phyloP scores from a whole-genome alignment of 2,113 vertebrate species.

The Telmatochromis sp. region DNA sequence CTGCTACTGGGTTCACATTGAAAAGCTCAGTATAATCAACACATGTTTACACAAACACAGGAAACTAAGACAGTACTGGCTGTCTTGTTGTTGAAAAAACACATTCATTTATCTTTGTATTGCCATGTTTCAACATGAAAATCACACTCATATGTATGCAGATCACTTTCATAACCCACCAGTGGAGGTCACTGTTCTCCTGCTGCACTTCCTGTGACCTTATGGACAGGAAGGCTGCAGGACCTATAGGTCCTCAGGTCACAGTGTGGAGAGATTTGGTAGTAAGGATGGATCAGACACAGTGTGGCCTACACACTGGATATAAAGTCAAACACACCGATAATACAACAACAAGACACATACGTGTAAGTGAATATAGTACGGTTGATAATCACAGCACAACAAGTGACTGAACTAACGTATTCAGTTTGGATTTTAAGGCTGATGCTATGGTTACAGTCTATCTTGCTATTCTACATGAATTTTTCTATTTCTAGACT shows the following conservation, averaged over 20 bases:
- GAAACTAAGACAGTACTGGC: neutral
- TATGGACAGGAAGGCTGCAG: neutral
- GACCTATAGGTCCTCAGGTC: neutral
- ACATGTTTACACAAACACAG: neutral
- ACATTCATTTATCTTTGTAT: neutral
- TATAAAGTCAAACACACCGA: neutral
- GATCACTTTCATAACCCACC: neutral
- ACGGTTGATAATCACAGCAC: neutral
- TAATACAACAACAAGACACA: neutral
- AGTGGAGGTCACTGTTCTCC: constrained; percentile 56
- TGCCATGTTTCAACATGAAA: neutral
- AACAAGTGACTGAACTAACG: fast-evolving
- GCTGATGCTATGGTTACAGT: neutral
- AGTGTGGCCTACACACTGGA: neutral
- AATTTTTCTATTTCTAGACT: neutral
- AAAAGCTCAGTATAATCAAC: neutral
- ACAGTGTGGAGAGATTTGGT: neutral
- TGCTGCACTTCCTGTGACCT: neutral
- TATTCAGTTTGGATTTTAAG: neutral
- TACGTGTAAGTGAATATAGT: neutral
- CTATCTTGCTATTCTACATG: neutral
- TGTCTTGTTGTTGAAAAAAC: neutral
- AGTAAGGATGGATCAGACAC: neutral
- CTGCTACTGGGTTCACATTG: neutral
- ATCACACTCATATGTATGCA: neutral